These are phyloP conservation scores for Drosophila tropicalis DNA, from an alignment of 1,140 invertebrate genomes.

Conservation along the genomic window DNA sequence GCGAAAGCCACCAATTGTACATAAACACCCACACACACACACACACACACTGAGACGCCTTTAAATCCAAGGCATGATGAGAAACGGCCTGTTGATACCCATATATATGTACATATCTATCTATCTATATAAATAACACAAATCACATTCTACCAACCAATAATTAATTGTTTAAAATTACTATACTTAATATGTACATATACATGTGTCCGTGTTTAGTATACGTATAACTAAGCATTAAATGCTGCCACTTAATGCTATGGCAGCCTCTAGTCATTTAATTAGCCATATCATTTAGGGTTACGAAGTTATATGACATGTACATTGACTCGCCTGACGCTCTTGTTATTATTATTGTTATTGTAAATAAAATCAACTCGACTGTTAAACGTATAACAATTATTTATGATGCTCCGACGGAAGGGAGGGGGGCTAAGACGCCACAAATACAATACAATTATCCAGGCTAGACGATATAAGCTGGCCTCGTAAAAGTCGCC, in stretches of 20 bases:
- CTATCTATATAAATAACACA: slow-evolving; percentile 12
- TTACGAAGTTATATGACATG: slow-evolving; percentile 36
- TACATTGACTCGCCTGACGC: slow-evolving; percentile 19
- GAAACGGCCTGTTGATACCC: slow-evolving; percentile 29
- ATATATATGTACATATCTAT: too few species aligned
- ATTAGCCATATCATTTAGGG: slow-evolving; percentile 43
- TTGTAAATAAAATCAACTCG: slow-evolving; percentile 50
- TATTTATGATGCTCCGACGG: slow-evolving; percentile 16
- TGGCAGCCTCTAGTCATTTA: slow-evolving; percentile 53
- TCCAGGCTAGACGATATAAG: slow-evolving; percentile 15
- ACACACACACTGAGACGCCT: neutral
- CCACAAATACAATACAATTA: slow-evolving; percentile 63
- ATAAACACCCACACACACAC: slow-evolving; percentile 23
- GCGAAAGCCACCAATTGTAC: slow-evolving; percentile 17
- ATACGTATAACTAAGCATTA: slow-evolving; percentile 32
- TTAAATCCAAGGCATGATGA: slow-evolving; percentile 5
- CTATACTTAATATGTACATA: slow-evolving; percentile 34
- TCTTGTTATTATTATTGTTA: slow-evolving; percentile 20
- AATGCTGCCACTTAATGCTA: slow-evolving; percentile 17
- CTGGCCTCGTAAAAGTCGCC: slow-evolving; percentile 42
- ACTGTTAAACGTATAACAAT: slow-evolving; percentile 36
- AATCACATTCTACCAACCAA: slow-evolving; percentile 2
- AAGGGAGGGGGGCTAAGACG: neutral
- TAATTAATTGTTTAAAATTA: slow-evolving; percentile 36
- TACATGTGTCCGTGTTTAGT: neutral